Evolutionary conservation across 2,113 vertebrate species (phyloP), one percentile per base, ranked within the genome.

Genomic region (Tragelaphus buxtoni): DNA sequence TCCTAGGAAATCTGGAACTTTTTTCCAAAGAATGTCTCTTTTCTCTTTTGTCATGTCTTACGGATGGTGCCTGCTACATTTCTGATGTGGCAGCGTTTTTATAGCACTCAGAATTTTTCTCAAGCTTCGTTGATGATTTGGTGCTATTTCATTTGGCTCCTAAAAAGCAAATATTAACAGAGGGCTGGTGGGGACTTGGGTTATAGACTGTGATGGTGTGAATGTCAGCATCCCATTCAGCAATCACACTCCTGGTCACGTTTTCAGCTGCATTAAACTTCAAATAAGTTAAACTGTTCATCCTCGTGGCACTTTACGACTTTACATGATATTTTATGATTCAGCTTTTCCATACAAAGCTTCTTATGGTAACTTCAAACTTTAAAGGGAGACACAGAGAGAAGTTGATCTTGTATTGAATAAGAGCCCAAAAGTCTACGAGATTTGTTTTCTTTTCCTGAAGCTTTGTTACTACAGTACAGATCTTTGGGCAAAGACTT

Each of bases 381-480:
- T 76, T 74, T 30, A 81, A 61, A 97, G 30, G 22, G 49, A 94
- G 65, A 89, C 22, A 22, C 17, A 60, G 39, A 42, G 76, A 97
- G 65, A 93, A 61, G 45, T 13, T 80, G 76, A 87, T 97, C 51
- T 18, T 24, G 22, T 77, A 7, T 20, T 85, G 58, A 96, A 7
- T 79, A 60, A 90, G 39, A 94, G 91, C 61, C 93, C 88, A 60
- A 45, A 56, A n/a, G 65, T 76, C 90, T 94, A 20, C 12, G 26
- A 88, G 88, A 39, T 95, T 90, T 93, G 76, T 95, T 97, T 97
- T 94, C 91, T 94, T 97, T 93, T 87, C 56, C 86, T 55, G 35
- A 96, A 90, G 87, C 32, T 85, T 82, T 98, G 95, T 79, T 89
- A 4, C 28, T 80, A 94, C 47, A 96, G 24, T 84, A 42, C 32